Base-by-base conservation (phyloP, 2,797 vertebrate genomes). In the Spizella passerina region DNA sequence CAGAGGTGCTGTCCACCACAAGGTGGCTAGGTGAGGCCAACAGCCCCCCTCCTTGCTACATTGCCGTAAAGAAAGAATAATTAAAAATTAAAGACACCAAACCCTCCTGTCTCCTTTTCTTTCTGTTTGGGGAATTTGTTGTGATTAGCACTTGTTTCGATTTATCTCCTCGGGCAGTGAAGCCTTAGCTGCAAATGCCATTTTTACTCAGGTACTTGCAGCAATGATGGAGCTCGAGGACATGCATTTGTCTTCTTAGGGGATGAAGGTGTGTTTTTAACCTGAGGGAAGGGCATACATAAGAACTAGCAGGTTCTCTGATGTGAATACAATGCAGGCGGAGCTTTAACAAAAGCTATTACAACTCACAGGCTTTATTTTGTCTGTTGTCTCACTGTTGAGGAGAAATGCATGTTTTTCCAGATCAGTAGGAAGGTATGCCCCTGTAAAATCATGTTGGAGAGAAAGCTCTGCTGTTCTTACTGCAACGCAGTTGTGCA, bases 1-100 rank as follows among this genome's bases (percentile, higher is more conserved):
- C 72, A 49, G 55, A 65, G 24, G 53, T 72, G 8, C 44, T 49
- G 14, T 21, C 71, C 65, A 11, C 88, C 82, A 91, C 82, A 80
- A 89, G 86, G 76, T 93, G 92, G 92, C 86, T 88, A 63, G 83
- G 49, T 57, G 57, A 95, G 71, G 73, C 61, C 65, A 82, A 38
- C 55, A 26, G 14, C 19, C 55, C 14, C 44, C 10, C 36, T 83
- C 14, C 39, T 83, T 60, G 22, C 27, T 90, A 49, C 10, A 4
- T 5, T 72, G 36, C 71, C 7, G 1, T 71, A 52, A 73, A 64
- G 66, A 56, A 91, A 56, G 5, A 82, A n/a, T 7, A 52, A 64
- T 27, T 52, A 89, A 63, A 85, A 86, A 83, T 12, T 59, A 24
- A 78, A 76, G 9, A 34, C 16, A 15, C 5, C 13, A 18, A 79